Evolutionary conservation across 2,113 vertebrate genomes (phyloP).

Genomic region (Gadus macrocephalus): DNA sequence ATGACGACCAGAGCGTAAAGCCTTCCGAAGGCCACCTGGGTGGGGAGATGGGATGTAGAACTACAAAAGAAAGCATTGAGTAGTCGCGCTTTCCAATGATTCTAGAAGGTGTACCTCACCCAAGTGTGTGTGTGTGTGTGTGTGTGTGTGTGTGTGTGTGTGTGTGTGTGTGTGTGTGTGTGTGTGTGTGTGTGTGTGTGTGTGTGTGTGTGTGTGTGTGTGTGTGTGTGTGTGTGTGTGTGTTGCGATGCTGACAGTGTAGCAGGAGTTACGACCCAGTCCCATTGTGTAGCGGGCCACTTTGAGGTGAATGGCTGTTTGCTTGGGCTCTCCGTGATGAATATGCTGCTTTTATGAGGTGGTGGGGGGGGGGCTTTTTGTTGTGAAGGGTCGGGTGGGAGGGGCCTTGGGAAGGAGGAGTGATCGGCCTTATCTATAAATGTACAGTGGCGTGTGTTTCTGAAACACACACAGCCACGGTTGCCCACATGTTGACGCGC

Average conservation of each 20-base stretch:
- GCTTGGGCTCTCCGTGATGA: slow-evolving; percentile 44
- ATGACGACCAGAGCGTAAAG: no score
- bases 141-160: neutral
- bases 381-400: slow-evolving; percentile 22
- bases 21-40: no score
- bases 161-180: slow-evolving; percentile 19
- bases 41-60: no score
- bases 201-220: slow-evolving; percentile 10
- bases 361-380: slow-evolving; percentile 19
- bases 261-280: slow-evolving; percentile 45
- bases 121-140: slow-evolving; percentile 5
- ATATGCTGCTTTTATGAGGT: slow-evolving; percentile 55
- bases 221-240: slow-evolving; percentile 11
- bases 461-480: neutral
- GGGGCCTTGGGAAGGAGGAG: slow-evolving; percentile 2
- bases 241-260: slow-evolving; percentile 16
- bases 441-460: slow-evolving; percentile 29
- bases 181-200: neutral
- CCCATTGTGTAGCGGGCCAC: slow-evolving; percentile 50
- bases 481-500: neutral
- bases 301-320: slow-evolving; percentile 54
- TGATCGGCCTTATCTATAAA: slow-evolving; percentile 52
- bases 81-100: no score
- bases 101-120: no score
- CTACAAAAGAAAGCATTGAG: no score